phyloP scores from a whole-genome alignment of 64 coral and sea anemone species.

The Stichodactyla mertensii region DNA sequence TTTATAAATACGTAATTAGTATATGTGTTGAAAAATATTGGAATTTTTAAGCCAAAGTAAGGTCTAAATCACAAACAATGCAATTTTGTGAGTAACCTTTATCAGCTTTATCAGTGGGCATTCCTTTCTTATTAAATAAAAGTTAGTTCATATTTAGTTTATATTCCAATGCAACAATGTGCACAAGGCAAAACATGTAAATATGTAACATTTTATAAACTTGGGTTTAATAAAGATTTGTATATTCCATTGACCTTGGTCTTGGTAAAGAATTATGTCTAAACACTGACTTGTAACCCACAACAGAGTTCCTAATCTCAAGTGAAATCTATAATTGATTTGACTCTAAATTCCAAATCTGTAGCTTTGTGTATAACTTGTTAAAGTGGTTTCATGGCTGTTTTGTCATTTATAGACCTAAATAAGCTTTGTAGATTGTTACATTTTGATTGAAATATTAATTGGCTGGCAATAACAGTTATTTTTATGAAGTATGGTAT shows the following conservation, averaged over 20 bases:
- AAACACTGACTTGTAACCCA: neutral
- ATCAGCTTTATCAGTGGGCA: neutral
- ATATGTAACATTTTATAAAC: too few relatives aligned
- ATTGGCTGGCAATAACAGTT: neutral
- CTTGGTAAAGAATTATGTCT: slow-evolving; percentile 3
- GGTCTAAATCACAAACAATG: neutral
- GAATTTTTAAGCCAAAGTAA: neutral
- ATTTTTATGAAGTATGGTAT: neutral
- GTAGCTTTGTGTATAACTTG: neutral
- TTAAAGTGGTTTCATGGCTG: neutral
- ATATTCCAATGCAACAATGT: too few relatives aligned
- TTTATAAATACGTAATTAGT: too few relatives aligned
- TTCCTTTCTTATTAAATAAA: neutral
- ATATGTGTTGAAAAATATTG: neutral
- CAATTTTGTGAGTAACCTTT: neutral
- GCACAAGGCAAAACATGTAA: too few relatives aligned
- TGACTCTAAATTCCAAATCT: neutral
- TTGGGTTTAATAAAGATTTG: neutral
- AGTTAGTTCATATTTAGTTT: neutral
- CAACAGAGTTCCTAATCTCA: neutral
- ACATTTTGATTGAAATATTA: neutral
- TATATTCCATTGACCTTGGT: neutral
- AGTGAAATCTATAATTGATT: neutral
- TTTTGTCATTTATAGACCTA: neutral
- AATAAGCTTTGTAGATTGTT: neutral